Evolutionary conservation across 2,888 invertebrate species (phyloP).

Genomic region (Microplitis deprimator): DNA sequence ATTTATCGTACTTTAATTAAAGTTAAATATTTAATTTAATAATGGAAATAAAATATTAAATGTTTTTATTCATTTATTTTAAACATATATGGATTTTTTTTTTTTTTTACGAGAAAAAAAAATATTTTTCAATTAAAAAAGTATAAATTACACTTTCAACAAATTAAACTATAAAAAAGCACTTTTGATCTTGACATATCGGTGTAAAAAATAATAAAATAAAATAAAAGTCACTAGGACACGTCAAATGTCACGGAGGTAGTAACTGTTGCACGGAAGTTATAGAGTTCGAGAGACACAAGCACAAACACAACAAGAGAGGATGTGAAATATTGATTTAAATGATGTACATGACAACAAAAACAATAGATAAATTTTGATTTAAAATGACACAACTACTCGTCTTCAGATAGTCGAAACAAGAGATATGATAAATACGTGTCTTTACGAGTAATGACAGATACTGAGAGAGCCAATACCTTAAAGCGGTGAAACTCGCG

Average conservation of each 20-base stretch:
- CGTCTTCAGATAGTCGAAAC: background rate
- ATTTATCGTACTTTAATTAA: background rate
- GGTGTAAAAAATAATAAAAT: background rate
- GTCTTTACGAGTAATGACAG: background rate
- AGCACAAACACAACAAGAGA: background rate
- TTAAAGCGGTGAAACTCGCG: constrained; percentile 26
- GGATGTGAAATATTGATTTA: background rate
- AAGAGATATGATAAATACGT: background rate
- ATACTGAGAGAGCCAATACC: constrained; percentile 17
- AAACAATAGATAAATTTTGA: background rate
- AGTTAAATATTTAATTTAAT: background rate
- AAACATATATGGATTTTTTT: too few species aligned
- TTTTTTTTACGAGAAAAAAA: background rate
- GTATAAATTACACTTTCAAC: background rate
- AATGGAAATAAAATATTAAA: too few species aligned
- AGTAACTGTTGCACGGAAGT: background rate
- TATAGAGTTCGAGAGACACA: background rate
- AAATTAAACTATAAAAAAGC: background rate
- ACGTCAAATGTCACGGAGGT: background rate
- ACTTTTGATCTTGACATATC: background rate
- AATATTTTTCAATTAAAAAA: background rate
- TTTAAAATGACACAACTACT: background rate
- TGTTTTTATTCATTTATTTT: too few species aligned
- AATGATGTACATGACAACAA: background rate
- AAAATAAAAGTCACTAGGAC: background rate